Percentiles rank a stretch among this genome's conserved stretches.
These are phyloP conservation scores for Geotrypetes seraphini DNA, from an alignment of 2,797 vertebrate species.

Conservation along the genomic window DNA sequence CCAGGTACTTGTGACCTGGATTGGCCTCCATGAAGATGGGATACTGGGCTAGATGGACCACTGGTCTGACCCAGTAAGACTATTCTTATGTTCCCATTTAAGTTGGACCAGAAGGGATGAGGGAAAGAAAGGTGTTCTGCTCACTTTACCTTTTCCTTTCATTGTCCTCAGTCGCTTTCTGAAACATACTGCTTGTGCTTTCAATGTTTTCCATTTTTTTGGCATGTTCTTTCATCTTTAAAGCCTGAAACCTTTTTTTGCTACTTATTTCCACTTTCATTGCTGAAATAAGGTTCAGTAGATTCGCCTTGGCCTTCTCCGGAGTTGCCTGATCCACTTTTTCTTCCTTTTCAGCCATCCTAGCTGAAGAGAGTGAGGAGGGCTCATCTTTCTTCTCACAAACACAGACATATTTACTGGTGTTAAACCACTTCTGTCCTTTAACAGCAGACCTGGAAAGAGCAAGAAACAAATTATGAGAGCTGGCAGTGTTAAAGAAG, in stretches of 20 bases:
- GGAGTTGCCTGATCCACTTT: neutral
- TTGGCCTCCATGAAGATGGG: too few species aligned
- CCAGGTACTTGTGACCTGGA: too few species aligned
- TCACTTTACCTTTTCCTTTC: constrained; percentile 50
- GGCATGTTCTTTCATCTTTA: constrained; percentile 20
- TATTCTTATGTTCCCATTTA: too few species aligned
- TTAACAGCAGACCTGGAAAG: constrained; percentile 23
- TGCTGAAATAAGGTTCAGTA: constrained; percentile 62
- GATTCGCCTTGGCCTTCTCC: constrained; percentile 49
- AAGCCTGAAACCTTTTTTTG: constrained; percentile 43
- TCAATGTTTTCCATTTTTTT: constrained; percentile 11
- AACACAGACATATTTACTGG: neutral
- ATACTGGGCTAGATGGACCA: too few species aligned
- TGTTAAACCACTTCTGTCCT: constrained; percentile 34
- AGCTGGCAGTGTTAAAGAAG: too few species aligned
- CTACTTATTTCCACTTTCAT: constrained; percentile 81
- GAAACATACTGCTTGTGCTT: constrained; percentile 42
- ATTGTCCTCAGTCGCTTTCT: constrained; percentile 27
- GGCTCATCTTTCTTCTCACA: constrained; percentile 20
- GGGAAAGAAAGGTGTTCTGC: too few species aligned
- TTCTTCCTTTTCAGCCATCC: constrained; percentile 1
- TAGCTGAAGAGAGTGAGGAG: neutral
- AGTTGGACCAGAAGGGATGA: too few species aligned
- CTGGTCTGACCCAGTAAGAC: too few species aligned
- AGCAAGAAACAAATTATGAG: neutral